Percentiles rank a stretch among this genome's conserved stretches.
Conservation (phyloP, 2,797 vertebrate genomes). For the Neosilurus hyrtlii region DNA sequence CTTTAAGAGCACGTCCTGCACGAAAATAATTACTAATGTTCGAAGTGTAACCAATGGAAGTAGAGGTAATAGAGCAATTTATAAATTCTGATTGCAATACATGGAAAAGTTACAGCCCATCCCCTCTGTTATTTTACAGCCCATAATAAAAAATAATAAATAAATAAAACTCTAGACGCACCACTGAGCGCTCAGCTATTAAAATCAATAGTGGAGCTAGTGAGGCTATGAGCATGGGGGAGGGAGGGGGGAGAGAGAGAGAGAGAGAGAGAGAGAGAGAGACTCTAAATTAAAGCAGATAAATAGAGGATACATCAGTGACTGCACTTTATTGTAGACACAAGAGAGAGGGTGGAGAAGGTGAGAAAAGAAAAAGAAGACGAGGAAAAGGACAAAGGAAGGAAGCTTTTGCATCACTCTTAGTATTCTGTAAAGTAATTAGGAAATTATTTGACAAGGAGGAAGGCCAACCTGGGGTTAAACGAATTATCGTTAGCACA, state of each 20-base stretch:
- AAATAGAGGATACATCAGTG: constrained; percentile 36
- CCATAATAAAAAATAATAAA: constrained; percentile 71
- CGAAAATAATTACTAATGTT: constrained; percentile 85
- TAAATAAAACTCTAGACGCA: constrained; percentile 68
- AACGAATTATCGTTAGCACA: constrained; percentile 35
- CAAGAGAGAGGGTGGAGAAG: neutral
- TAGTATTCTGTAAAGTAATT: constrained; percentile 41
- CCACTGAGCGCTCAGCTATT: constrained; percentile 64
- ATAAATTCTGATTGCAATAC: constrained; percentile 80
- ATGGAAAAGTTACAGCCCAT: constrained; percentile 78
- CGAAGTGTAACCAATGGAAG: constrained; percentile 79
- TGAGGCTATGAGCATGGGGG: constrained; percentile 43
- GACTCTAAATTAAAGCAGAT: constrained; percentile 43
- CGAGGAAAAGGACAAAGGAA: neutral
- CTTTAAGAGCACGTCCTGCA: constrained; percentile 75
- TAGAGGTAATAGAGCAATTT: constrained; percentile 81
- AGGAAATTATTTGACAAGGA: constrained; percentile 47
- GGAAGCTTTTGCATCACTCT: constrained; percentile 23
- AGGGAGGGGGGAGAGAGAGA: constrained; percentile 12
- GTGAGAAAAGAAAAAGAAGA: neutral
- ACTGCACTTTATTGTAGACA: constrained; percentile 12
- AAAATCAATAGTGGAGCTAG: constrained; percentile 71
- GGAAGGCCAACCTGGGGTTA: constrained; percentile 42
- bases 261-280: neutral
- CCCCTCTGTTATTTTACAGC: constrained; percentile 74